Evolutionary conservation across 2,888 invertebrate genomes (phyloP), one percentile per base, ranked within the genome.

Genomic region (Nowickia ferox): DNA sequence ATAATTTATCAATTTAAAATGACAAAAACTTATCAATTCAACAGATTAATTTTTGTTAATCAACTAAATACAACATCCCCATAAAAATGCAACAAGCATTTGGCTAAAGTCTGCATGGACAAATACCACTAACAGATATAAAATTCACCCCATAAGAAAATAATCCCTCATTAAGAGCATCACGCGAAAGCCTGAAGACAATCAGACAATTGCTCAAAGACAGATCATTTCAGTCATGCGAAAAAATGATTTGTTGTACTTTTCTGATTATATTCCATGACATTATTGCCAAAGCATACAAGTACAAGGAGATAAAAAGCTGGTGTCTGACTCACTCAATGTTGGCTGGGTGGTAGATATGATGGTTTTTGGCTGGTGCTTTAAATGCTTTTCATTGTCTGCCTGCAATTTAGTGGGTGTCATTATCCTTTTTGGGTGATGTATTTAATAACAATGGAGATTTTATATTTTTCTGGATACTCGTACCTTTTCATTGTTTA

Each of bases 401-500:
- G 84, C 74, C 71, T 84, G 86, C 88, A 88, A 88, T 88, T 88
- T 87, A 87, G 88, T 88, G 88, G 88, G 88, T 88, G 88, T 88
- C 88, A 88, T 88, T 88, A 88, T 88, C 88, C 87, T 84, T 87
- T 87, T 87, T 83, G 77, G 84, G 51, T 87, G 76, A 68, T 75
- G 77, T 74, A 46, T 84, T 84, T 79, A 83, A 72, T 76, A 76
- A 77, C 79, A 83, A 80, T 65, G 17, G 51, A 71, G 65, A 53
- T 85, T 69, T 61, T 72, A 40, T 66, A 71, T 65, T 65, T 76
- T 46, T 11, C 38, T 74, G 48, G 53, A n/a, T 59, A 53, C n/a
- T n/a, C n/a, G n/a, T n/a, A n/a, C 38, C 51, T 61, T 69, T 79
- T 61, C 59, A 79, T 83, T 79, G 71, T 83, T 83, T 11, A 40